phyloP scores from a whole-genome alignment of 2,797 vertebrate species.

The Bucorvus abyssinicus region DNA sequence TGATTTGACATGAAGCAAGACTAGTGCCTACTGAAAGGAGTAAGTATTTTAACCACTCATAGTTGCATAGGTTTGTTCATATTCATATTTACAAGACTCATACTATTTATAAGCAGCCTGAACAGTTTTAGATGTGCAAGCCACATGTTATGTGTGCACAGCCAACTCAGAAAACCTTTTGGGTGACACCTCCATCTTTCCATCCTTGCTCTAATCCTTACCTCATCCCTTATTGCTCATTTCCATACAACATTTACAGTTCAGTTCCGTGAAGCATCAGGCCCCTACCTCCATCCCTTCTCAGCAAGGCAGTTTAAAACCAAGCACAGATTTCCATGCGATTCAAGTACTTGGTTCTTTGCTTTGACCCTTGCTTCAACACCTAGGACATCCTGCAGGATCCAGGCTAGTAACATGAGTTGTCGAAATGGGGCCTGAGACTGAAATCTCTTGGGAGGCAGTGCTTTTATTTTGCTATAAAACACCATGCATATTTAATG shows the following conservation, averaged over 20 bases:
- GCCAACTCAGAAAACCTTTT: background rate
- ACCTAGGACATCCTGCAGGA: background rate
- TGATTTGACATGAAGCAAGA: background rate
- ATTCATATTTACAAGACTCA: background rate
- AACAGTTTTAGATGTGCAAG: background rate
- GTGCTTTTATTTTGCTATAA: slow-evolving; percentile 6
- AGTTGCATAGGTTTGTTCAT: background rate
- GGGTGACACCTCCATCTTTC: background rate
- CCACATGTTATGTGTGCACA: background rate
- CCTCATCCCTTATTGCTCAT: background rate
- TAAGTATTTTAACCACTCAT: background rate
- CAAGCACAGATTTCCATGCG: background rate
- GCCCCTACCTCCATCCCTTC: background rate
- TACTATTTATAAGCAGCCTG: background rate
- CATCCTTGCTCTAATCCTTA: background rate
- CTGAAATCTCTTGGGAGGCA: background rate
- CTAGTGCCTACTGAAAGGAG: background rate
- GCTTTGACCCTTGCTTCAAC: background rate
- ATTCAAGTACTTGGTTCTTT: background rate
- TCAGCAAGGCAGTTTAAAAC: background rate
- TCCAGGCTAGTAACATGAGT: background rate
- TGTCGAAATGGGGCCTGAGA: background rate
- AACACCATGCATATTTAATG: background rate
- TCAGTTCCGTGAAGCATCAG: background rate
- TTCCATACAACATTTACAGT: background rate